Evolutionary conservation across 2,113 vertebrate species (phyloP), one percentile per base, ranked within the genome.

Genomic region (Corapipo altera): DNA sequence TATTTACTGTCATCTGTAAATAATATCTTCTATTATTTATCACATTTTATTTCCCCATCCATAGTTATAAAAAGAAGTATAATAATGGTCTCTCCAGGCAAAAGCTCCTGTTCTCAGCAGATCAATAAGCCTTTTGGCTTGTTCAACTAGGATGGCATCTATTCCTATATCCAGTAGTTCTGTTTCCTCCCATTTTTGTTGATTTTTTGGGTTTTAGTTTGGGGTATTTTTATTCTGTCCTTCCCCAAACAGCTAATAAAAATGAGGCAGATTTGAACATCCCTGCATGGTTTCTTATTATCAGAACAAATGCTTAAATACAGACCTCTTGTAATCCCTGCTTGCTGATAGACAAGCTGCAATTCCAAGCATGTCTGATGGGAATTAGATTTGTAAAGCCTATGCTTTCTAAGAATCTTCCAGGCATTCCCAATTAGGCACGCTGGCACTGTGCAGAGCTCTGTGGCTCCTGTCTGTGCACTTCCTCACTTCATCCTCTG

Each of bases 121-220:
- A 46, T 75, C 44, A 64, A 35, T 28, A 76, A 76, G 5, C 23
- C 54, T 79, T 88, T 39, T 79, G 78, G 19, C 24, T 88, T 71
- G 37, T 57, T 92, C 73, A 69, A 3, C 46, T 74, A 46, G 32
- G 8, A 24, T 41, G 32, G 6, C 48, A 82, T 66, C 74, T 73
- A 6, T 61, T 92, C 28, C 43, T 64, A 0, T 39, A 77, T 48
- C 4, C 43, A 51, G 12, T 21, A 18, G 11, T 83, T 87, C 58
- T 79, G 12, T 77, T 72, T 65, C 20, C 3, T 86, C 22, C 48
- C 16, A 3, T 52, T 62, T 73, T n/a, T 32, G 18, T 66, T 28
- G 24, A 4, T 0, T 91, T 80, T 73, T 6, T 0, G 2, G 26
- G 21, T 14, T 17, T 54, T n/a, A n/a, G 21, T 54, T 69, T 30